Percentiles rank a stretch among this genome's conserved stretches.
phyloP scores from a whole-genome alignment of 2,797 vertebrate genomes.

The Sebastiscus tertius region DNA sequence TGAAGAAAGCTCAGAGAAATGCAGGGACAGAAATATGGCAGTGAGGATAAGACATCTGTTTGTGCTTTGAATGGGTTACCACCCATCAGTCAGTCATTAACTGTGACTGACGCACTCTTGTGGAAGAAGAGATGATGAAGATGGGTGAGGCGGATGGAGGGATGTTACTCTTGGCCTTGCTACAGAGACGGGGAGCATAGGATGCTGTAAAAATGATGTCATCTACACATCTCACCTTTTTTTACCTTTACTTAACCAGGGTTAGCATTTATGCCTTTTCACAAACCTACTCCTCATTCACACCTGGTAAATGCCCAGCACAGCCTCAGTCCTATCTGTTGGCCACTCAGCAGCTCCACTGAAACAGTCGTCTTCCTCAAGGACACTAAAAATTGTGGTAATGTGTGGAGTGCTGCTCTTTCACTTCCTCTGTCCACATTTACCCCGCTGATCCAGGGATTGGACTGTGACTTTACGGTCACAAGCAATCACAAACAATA shows the following conservation, averaged over 20 bases:
- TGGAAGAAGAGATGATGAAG: slow-evolving; percentile 65
- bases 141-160: slow-evolving; percentile 66
- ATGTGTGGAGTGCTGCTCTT: slow-evolving; percentile 9
- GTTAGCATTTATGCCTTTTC: too few relatives aligned
- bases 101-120: slow-evolving; percentile 69
- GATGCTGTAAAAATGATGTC: not conserved
- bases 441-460: not conserved
- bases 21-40: slow-evolving; percentile 81
- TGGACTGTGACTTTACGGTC: not conserved
- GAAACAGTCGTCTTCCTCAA: not conserved
- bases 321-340: not conserved
- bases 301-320: not conserved
- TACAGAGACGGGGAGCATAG: not conserved
- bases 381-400: not conserved
- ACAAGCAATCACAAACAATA: not conserved
- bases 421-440: slow-evolving; percentile 14
- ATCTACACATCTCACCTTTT: not conserved
- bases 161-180: slow-evolving; percentile 56
- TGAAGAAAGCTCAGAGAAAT: not conserved
- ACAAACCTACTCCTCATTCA: not conserved
- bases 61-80: slow-evolving; percentile 81
- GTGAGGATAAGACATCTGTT: slow-evolving; percentile 82
- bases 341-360: not conserved
- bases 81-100: slow-evolving; percentile 76
- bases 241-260: not conserved